Evolutionary conservation across 2,113 vertebrate genomes (phyloP).

Genomic region (Vicugna pacos): DNA sequence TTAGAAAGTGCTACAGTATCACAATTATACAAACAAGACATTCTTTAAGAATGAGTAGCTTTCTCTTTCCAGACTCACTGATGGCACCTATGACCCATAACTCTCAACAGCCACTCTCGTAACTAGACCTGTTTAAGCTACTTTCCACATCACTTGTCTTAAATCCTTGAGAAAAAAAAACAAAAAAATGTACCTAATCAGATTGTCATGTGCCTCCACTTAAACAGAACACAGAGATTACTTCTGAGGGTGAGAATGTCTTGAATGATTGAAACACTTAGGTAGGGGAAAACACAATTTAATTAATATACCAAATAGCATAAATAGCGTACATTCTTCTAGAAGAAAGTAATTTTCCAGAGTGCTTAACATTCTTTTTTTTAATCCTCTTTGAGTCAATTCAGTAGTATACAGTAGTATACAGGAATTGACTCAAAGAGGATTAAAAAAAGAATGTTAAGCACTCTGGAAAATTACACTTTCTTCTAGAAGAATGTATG

Average conservation of each 20-base stretch:
- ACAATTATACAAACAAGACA: neutral
- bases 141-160: neutral
- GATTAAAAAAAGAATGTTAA: too few relatives aligned
- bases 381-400: neutral
- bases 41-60: neutral
- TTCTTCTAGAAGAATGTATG: too few relatives aligned
- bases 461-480: too few relatives aligned
- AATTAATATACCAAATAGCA: neutral
- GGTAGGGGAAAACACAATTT: neutral
- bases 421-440: too few relatives aligned
- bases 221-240: neutral
- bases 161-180: neutral
- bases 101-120: neutral
- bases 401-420: too few relatives aligned
- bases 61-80: neutral
- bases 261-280: neutral
- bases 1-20: neutral
- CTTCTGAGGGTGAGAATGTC: neutral
- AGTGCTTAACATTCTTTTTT: neutral
- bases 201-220: neutral
- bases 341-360: neutral
- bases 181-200: neutral
- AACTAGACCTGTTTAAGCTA: neutral
- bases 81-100: neutral
- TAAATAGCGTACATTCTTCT: neutral